These are phyloP conservation scores for Serilophus lunatus DNA, from an alignment of 2,113 vertebrate species.

Conservation along the genomic window DNA sequence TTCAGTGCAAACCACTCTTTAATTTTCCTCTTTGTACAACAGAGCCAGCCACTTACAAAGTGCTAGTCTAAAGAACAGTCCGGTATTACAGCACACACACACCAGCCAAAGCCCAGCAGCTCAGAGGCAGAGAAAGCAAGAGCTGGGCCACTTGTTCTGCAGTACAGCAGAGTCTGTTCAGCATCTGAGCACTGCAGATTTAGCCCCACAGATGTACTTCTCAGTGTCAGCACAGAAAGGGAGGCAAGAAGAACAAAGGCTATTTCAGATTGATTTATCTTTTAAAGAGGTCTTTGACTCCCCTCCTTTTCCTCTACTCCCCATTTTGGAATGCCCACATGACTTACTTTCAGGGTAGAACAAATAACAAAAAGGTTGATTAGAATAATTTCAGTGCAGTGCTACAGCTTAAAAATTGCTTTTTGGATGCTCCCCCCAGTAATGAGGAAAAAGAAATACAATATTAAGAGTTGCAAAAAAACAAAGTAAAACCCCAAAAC, in stretches of 20 bases:
- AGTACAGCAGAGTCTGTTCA: conserved; percentile 7
- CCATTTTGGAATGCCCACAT: neutral
- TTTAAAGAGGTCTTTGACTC: neutral
- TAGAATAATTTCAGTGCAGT: conserved; percentile 35
- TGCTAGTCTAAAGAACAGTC: conserved; percentile 62
- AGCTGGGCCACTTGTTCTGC: conserved; percentile 30
- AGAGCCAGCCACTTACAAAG: conserved; percentile 68
- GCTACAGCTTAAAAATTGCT: conserved; percentile 26
- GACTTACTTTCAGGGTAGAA: conserved; percentile 10
- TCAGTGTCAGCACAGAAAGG: neutral
- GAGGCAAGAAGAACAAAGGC: neutral
- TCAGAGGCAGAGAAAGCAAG: conserved; percentile 10
- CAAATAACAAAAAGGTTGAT: neutral
- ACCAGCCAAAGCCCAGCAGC: conserved; percentile 31
- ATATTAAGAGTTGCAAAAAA: conserved; percentile 1
- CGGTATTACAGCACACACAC: conserved; percentile 56
- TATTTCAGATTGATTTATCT: neutral
- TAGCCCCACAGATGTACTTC: neutral
- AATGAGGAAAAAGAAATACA: neutral
- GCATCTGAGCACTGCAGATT: neutral
- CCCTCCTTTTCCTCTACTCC: neutral
- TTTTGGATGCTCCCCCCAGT: neutral
- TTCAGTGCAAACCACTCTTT: conserved; percentile 69
- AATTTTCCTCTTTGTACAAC: conserved; percentile 64
- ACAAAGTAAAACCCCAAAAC: neutral